Conservation (phyloP, 2,113 vertebrate species). For the Galemys pyrenaicus region DNA sequence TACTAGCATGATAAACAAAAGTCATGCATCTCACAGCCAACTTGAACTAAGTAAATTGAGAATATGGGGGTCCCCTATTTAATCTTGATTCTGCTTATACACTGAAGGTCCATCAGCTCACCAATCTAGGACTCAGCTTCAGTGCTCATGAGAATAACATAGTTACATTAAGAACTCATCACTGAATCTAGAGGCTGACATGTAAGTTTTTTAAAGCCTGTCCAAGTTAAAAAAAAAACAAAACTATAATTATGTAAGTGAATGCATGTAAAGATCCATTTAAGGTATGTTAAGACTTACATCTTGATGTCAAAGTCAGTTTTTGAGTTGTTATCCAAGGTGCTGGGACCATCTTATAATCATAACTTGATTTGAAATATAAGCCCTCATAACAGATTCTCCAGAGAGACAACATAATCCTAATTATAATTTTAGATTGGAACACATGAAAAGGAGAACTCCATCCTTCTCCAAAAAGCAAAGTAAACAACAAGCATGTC, state of each 20-base stretch:
- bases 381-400: background rate
- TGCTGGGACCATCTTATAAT: background rate
- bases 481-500: background rate
- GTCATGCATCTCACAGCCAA: background rate
- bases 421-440: background rate
- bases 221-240: background rate
- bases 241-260: background rate
- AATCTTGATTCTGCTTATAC: too few species aligned
- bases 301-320: background rate
- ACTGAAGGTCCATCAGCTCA: background rate
- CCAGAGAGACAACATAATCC: constrained; percentile 1
- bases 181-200: background rate
- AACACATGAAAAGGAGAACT: background rate
- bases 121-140: background rate
- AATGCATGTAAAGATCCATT: background rate
- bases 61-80: background rate
- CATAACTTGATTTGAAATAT: background rate
- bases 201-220: background rate
- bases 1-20: background rate
- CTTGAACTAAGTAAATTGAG: background rate
- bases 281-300: background rate
- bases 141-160: background rate
- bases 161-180: background rate
- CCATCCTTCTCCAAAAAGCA: background rate
- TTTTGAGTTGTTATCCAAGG: background rate